Evolutionary conservation across 2,888 invertebrate genomes (phyloP).

Genomic region (Hipparchia sbordonii): DNA sequence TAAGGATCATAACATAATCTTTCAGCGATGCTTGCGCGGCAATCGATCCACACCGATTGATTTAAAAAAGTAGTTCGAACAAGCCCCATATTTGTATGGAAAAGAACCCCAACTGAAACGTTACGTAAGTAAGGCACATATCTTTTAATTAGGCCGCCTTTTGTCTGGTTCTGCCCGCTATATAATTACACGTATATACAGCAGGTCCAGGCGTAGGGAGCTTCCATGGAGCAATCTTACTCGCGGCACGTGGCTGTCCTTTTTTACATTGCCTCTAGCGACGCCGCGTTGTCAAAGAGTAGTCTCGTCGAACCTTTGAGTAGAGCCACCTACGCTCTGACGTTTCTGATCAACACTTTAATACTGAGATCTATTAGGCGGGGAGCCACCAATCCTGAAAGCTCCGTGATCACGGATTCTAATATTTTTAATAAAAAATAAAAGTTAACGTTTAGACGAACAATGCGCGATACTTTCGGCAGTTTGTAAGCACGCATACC

Average conservation of each 20-base stretch:
- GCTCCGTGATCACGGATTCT: no score
- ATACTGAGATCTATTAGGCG: no score
- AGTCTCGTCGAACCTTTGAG: slow-evolving; percentile 38
- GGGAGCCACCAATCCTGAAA: no score
- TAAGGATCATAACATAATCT: no score
- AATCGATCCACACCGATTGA: not conserved
- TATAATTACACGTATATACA: slow-evolving; percentile 46
- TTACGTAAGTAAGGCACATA: slow-evolving; percentile 27
- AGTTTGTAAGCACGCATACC: no score
- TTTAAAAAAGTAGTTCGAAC: not conserved
- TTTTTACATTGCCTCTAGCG: slow-evolving; percentile 68
- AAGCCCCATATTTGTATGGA: slow-evolving; percentile 2
- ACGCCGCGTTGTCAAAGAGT: slow-evolving; percentile 54
- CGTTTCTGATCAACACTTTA: no score
- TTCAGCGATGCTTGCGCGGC: not conserved
- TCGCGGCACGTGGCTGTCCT: slow-evolving; percentile 69
- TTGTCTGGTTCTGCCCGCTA: slow-evolving; percentile 28
- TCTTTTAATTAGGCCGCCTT: slow-evolving; percentile 38
- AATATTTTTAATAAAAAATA: no score
- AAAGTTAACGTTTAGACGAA: no score
- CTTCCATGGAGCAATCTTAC: slow-evolving; percentile 75
- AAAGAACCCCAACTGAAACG: slow-evolving; percentile 18
- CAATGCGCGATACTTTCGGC: no score
- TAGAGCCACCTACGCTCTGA: no score
- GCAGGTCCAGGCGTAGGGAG: slow-evolving; percentile 45